Base-by-base conservation (phyloP, 2,113 vertebrate species). In the Camelus bactrianus region DNA sequence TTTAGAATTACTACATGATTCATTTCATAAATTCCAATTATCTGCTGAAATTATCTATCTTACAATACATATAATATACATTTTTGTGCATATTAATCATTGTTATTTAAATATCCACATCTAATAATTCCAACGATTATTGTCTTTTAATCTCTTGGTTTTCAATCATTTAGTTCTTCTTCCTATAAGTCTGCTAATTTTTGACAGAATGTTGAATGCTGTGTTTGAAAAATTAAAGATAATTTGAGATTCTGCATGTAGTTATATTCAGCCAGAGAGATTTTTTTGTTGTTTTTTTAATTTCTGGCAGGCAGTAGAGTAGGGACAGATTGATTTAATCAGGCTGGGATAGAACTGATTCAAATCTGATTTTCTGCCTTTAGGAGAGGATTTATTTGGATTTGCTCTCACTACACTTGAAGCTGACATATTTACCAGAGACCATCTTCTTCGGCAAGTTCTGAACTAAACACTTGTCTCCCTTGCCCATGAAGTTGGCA, bases 361-460 rank as follows among this genome's bases (percentile, higher is more conserved):
- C 38, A 84, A 85, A 92, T n/a, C 17, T 80, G 35, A 0, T 70
- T 90, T 94, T 86, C 20, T 62, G 42, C 65, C 19, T 54, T 89
- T 82, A 15, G 73, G n/a, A 89, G 26, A 85, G 7, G 35, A 46
- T 75, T 75, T 97, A 62, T 32, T 38, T 91, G 52, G 35, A 35
- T 35, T 35, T 89, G 28, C 56, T 86, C 14, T 90, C 75, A 87
- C 15, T 17, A 11, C 8, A 42, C 0, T 28, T 72, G 85, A 94
- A 90, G 32, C 60, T 93, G n/a, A 50, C 64, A 20, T 77, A 69
- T 62, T 97, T 86, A 87, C 13, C 35, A 70, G 72, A 76, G 54
- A 26, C 62, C 80, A 46, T 77, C 67, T 56, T 62, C 86, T 86
- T 82, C 91, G 81, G 46, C 60, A 77, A 48, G 32, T 81, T 60